phyloP scores from a whole-genome alignment of 1,140 invertebrate genomes.

The Olivierus martensii region DNA sequence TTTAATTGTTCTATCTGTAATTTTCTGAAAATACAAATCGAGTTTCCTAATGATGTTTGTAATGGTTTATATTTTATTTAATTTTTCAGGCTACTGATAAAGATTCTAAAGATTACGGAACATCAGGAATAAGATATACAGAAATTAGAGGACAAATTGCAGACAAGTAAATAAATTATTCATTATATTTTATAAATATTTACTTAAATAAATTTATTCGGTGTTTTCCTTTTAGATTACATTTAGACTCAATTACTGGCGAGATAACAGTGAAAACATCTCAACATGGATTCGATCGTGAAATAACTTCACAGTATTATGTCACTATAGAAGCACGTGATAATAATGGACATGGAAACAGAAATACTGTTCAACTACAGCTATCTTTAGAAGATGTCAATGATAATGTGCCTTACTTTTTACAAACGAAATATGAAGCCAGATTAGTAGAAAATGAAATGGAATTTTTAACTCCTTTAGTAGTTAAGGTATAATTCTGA shows the following conservation, averaged over 20 bases:
- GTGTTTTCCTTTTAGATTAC: constrained; percentile 44
- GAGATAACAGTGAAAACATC: constrained; percentile 56
- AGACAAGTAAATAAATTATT: constrained; percentile 51
- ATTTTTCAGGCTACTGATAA: constrained; percentile 63
- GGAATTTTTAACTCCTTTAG: constrained; percentile 57
- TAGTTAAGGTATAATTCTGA: constrained; percentile 66
- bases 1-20: too few relatives aligned
- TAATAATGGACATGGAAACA: constrained; percentile 66
- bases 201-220: background rate
- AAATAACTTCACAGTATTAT: constrained; percentile 69
- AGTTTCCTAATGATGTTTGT: too few relatives aligned
- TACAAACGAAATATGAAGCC: constrained; percentile 67
- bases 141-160: constrained; percentile 63
- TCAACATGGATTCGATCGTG: constrained; percentile 64
- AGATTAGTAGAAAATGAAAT: constrained; percentile 63
- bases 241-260: constrained; percentile 63
- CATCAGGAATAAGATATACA: constrained; percentile 72
- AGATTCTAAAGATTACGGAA: constrained; percentile 74
- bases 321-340: constrained; percentile 84
- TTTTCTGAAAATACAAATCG: too few relatives aligned
- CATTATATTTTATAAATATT: too few relatives aligned
- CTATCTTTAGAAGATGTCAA: constrained; percentile 78
- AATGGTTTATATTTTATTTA: too few relatives aligned
- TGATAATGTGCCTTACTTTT: constrained; percentile 68
- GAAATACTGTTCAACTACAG: constrained; percentile 70